Base-by-base conservation (phyloP, 2,888 invertebrate genomes). In the Frankliniella fusca region DNA sequence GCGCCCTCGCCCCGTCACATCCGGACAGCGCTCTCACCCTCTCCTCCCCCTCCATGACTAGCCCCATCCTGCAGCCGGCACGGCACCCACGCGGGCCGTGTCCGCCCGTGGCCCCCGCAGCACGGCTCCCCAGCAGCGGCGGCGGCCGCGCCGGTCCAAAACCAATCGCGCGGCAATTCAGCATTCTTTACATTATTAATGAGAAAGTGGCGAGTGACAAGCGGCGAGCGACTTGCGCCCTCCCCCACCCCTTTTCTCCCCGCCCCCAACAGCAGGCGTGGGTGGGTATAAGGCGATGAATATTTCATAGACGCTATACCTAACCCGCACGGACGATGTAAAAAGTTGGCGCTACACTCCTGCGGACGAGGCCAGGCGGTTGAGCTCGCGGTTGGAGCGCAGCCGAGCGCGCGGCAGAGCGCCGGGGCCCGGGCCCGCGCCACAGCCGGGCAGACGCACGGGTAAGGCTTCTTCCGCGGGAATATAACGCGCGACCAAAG, bases 111-210 rank as follows among this genome's bases (percentile, higher is more conserved):
- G n/a, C 38, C 3, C 38, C 38, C 38, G 38, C 38, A n/a, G n/a
- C n/a, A n/a, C n/a, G n/a, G n/a, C n/a, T 2, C 38, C 38, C 38
- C 38, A 38, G 38, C 5, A 5, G 38, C 38, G 38, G 38, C 38
- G 38, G 38, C 38, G 38, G 38, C 38, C 38, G 38, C 3, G 10
- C 7, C 61, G 61, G 18, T 61, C 38, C 61, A n/a, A 61, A 61
- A 61, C 61, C 61, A 61, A 61, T 61, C 61, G 61, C 61, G 61
- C n/a, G 20, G n/a, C 61, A 61, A 61, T 61, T 61, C 61, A n/a
- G 61, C 61, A 61, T 61, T 61, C 61, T 61, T 61, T 61, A 61
- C 61, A 27, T 76, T 76, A 76, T 76, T 27, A 27, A 76, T 76
- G 70, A 76, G 20, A 54, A 54, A 54, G 15, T 54, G 54, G 70